Percentiles rank a stretch among this genome's conserved stretches.
phyloP scores from a whole-genome alignment of 2,888 invertebrate species.

The Cyclophora albipunctata region DNA sequence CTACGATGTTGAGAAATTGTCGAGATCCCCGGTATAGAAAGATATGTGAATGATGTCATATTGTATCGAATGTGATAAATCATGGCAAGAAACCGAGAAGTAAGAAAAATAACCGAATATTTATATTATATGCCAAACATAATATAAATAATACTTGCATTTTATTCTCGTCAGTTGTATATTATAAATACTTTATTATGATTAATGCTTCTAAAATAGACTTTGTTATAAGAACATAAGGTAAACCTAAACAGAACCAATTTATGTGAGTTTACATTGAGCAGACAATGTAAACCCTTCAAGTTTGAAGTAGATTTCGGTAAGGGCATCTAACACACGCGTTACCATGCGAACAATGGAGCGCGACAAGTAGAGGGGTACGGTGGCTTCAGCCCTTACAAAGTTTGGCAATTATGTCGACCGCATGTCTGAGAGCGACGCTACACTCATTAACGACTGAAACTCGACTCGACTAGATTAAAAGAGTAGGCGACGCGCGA shows the following conservation, averaged over 20 bases:
- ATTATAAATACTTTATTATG: too few relatives aligned
- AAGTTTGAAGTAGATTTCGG: constrained; percentile 37
- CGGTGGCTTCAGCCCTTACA: constrained; percentile 50
- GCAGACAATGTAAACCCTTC: constrained; percentile 25
- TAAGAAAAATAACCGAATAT: too few relatives aligned
- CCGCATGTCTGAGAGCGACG: constrained; percentile 72
- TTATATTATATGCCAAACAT: too few relatives aligned
- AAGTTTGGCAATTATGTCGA: constrained; percentile 75
- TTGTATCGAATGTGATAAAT: too few relatives aligned
- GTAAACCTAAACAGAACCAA: constrained; percentile 9
- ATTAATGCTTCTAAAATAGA: too few relatives aligned
- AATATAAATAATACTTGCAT: too few relatives aligned
- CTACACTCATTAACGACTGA: constrained; percentile 69
- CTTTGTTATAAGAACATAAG: too few relatives aligned
- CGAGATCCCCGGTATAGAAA: too few relatives aligned
- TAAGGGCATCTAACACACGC: constrained; percentile 52
- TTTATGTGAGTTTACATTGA: constrained; percentile 18
- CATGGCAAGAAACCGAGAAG: too few relatives aligned
- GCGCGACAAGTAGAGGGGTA: constrained; percentile 56
- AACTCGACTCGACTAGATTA: constrained; percentile 69
- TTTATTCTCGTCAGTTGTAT: too few relatives aligned
- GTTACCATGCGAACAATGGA: constrained; percentile 65
- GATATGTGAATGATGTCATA: too few relatives aligned
- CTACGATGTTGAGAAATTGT: too few relatives aligned
- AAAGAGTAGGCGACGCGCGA: constrained; percentile 56